Conservation (phyloP, 2,113 vertebrate species). For the Stigmatopora nigra region DNA sequence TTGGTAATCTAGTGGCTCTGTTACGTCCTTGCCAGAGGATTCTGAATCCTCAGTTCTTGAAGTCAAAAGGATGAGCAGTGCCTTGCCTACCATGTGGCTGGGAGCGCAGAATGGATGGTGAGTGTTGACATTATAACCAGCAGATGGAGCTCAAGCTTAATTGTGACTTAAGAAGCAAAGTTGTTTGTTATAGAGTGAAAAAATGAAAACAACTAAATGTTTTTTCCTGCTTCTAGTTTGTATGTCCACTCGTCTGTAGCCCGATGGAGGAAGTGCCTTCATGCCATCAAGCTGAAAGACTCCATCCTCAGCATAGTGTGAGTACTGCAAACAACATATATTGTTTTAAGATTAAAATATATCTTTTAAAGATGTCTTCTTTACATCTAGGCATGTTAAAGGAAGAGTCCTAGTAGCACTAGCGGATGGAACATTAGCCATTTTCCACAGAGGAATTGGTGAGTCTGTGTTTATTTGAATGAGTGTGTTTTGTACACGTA, state of each 20-base stretch:
- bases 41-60: slow-evolving; percentile 67
- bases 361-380: not conserved
- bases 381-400: slow-evolving; percentile 82
- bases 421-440: slow-evolving; percentile 90
- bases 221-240: slow-evolving; percentile 66
- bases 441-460: slow-evolving; percentile 91
- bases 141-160: slow-evolving; percentile 21
- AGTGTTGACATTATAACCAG: slow-evolving; percentile 24
- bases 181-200: too few species aligned
- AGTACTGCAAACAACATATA: slow-evolving; percentile 44
- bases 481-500: too few species aligned
- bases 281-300: slow-evolving; percentile 97
- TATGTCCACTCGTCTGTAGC: slow-evolving; percentile 93
- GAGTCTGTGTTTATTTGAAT: slow-evolving; percentile 19
- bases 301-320: slow-evolving; percentile 95
- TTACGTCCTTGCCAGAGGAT: slow-evolving; percentile 59
- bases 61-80: slow-evolving; percentile 70
- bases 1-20: slow-evolving; percentile 37
- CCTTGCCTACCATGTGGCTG: slow-evolving; percentile 95
- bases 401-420: slow-evolving; percentile 91
- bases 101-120: slow-evolving; percentile 96
- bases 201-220: not conserved
- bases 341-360: not conserved
- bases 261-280: slow-evolving; percentile 96
- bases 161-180: not conserved